These are phyloP conservation scores for Rhimphoctona megacephalus DNA, from an alignment of 2,888 invertebrate species.

Conservation along the genomic window DNA sequence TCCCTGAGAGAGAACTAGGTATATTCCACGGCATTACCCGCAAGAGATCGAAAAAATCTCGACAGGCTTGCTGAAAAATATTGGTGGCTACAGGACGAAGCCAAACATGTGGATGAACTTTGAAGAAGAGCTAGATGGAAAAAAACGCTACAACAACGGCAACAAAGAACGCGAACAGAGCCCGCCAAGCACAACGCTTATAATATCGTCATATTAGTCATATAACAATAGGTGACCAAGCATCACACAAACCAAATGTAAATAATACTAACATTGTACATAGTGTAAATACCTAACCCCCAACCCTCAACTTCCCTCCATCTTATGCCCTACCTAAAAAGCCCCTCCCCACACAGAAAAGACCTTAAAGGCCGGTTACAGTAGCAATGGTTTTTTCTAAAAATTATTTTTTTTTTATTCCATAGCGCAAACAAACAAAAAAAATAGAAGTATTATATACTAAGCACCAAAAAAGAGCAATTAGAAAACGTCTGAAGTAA, in stretches of 20 bases:
- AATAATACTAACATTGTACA: not conserved
- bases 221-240: no score
- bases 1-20: not conserved
- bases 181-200: not conserved
- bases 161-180: not conserved
- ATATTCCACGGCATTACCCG: conserved; percentile 19
- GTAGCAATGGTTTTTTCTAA: conserved; percentile 17
- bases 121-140: conserved; percentile 2
- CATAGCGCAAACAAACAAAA: conserved; percentile 1
- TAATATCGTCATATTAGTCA: not conserved
- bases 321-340: not conserved
- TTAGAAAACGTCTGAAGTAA: not conserved
- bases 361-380: not conserved
- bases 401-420: conserved; percentile 28
- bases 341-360: not conserved
- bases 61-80: not conserved
- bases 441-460: not conserved
- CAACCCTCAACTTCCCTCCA: not conserved
- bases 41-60: not conserved
- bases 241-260: not conserved
- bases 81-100: conserved; percentile 21
- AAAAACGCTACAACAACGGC: not conserved
- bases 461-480: not conserved
- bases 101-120: conserved; percentile 28
- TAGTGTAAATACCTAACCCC: not conserved